These are phyloP conservation scores for Cydia pomonella DNA, from an alignment of 1,140 invertebrate species.

Conservation along the genomic window DNA sequence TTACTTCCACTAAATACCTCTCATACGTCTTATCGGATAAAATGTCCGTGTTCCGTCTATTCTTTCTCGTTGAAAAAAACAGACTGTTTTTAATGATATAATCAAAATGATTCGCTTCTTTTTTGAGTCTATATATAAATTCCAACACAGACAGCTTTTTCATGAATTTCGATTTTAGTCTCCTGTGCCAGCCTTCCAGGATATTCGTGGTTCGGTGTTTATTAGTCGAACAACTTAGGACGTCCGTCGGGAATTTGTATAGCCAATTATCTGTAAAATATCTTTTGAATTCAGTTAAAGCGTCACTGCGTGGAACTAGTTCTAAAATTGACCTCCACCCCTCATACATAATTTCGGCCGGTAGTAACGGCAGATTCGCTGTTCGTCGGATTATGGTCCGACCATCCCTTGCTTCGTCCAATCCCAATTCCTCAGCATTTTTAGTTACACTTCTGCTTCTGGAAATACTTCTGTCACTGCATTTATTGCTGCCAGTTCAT, in stretches of 20 bases:
- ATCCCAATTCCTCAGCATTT: background rate
- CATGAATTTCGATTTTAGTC: background rate
- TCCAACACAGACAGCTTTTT: conserved; percentile 14
- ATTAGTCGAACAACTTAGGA: conserved; percentile 22
- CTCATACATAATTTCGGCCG: conserved; percentile 17
- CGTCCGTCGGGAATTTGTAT: background rate
- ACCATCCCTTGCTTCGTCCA: background rate
- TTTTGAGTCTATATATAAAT: conserved; percentile 15
- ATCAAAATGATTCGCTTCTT: conserved; percentile 29
- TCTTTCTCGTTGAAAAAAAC: no score
- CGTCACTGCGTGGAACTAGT: background rate
- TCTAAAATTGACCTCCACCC: conserved; percentile 26
- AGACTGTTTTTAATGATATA: conserved; percentile 4
- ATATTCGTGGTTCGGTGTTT: conserved; percentile 23
- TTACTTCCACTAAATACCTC: no score
- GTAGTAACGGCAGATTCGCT: conserved; percentile 6
- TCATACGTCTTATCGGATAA: no score
- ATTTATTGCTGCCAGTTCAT: conserved; percentile 22
- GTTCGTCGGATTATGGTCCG: conserved; percentile 2
- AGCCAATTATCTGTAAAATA: conserved; percentile 11
- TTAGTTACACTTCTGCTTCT: background rate
- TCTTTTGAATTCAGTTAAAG: background rate
- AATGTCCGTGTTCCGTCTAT: no score
- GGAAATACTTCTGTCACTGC: conserved; percentile 15
- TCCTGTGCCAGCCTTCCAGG: conserved; percentile 25